Evolutionary conservation across 2,888 invertebrate genomes (phyloP), one percentile per base, ranked within the genome.

Genomic region (Prenolepis imparis): DNA sequence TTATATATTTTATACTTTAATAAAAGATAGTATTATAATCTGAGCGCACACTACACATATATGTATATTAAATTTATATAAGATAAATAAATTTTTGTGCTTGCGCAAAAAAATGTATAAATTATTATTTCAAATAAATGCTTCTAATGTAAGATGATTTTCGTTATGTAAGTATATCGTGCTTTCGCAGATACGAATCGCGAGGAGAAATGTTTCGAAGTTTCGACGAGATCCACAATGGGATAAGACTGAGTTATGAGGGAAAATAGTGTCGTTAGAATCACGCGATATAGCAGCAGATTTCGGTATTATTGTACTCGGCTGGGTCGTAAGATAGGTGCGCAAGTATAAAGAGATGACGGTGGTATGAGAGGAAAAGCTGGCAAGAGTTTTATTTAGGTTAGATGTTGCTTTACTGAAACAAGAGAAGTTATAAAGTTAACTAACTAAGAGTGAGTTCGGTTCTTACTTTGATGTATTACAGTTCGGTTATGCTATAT

Each of bases 261-360:
- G 75, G 78, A 55, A 78, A 83, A 83, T 78, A 78, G 80, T 78
- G 77, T 83, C 82, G 78, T 83, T 83, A 83, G 39, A 78, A 78
- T 83, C 80, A 83, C 67, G 66, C 39, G 81, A 74, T 52, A 74
- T 52, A 68, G 80, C 59, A 36, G 57, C 44, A 64, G 80, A 52
- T 48, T 59, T 81, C 66, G 70, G 41, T 75, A 55, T 70, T 83
- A 70, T 83, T 74, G 80, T 74, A 21, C 48, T 36, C 4, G 59
- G 55, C 48, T 66, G 75, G 44, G 32, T 64, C 48, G 68, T 63
- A 61, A 83, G 82, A 66, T 80, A 75, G 75, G 39, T 61, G 48
- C 61, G 78, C 78, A 41, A 21, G 32, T 72, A 81, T 81, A 63
- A 73, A 81, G 68, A 78, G 83, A 68, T 39, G 48, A 59, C 57